These are phyloP conservation scores for Heteractis magnifica DNA, from an alignment of 92 coral and sea anemone species.

Conservation along the genomic window DNA sequence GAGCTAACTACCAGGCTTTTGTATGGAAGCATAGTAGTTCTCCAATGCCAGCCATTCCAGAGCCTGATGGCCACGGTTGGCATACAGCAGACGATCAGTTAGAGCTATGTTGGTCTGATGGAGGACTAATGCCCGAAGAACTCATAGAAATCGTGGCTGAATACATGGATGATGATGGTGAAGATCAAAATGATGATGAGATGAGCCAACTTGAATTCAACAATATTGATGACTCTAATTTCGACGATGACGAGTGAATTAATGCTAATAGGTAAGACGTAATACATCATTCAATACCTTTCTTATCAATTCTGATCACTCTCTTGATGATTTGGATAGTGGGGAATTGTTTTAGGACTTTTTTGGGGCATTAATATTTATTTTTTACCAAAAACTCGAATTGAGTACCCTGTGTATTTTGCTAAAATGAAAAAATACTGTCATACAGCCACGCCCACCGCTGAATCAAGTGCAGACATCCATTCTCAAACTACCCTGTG, in stretches of 20 bases:
- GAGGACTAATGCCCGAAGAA: slow-evolving; percentile 13
- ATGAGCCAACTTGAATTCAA: background rate
- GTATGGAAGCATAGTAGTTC: too few relatives aligned
- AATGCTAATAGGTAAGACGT: too few relatives aligned
- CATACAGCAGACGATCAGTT: background rate
- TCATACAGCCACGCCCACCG: slow-evolving; percentile 13
- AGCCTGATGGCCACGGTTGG: too few relatives aligned
- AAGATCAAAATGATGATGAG: background rate
- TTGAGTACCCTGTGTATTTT: slow-evolving; percentile 23
- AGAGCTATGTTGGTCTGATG: background rate
- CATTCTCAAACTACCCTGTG: slow-evolving; percentile 13
- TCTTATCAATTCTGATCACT: too few relatives aligned
- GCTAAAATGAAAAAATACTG: background rate
- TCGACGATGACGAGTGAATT: background rate
- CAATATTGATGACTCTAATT: background rate
- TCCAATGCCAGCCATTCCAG: too few relatives aligned
- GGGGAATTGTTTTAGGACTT: background rate
- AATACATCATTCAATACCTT: too few relatives aligned
- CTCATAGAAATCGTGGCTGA: slow-evolving; percentile 18
- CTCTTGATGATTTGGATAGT: too few relatives aligned
- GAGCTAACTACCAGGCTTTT: too few relatives aligned
- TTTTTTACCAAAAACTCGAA: background rate
- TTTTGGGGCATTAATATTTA: background rate
- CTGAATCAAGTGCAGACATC: slow-evolving; percentile 11
- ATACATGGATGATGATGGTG: background rate